Base-by-base conservation (phyloP, 2,113 vertebrate genomes). In the Vimba vimba region DNA sequence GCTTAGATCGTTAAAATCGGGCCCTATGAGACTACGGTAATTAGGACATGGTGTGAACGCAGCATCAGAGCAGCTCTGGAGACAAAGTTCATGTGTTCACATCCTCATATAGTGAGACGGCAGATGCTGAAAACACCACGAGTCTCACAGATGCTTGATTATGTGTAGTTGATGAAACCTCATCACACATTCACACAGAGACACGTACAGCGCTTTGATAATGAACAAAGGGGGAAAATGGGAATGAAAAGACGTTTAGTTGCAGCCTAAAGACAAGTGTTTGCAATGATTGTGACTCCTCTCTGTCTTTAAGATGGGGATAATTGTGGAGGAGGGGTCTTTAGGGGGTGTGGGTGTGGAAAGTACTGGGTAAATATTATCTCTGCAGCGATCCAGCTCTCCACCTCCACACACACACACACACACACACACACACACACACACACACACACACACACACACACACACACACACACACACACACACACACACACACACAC, bases 321-420 rank as follows among this genome's bases (percentile, higher is more conserved):
- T 93, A 93, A 94, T 92, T 94, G 80, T 73, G 82, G 79, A 77
- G 85, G 85, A 45, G 83, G 79, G 36, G 62, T 50, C 62, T 39
- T 64, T 25, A 47, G 79, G 74, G 84, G 76, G 13, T 66, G 64
- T 87, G 87, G 85, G 82, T 75, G 6, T 83, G 36, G 66, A 81
- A 82, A 81, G 89, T 15, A 30, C n/a, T n/a, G 89, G 89, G 89
- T 89, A 86, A 91, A 92, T 91, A 93, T 93, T 94, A 95, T 94
- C 94, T 91, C 81, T 90, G 87, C 88, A 91, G 74, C 87, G 89
- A 94, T 93, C 93, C 92, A 89, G 89, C 83, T 79, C 90, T 90
- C 88, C 75, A 73, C 89, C 87, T 85, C 75, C 87, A 39, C 83
- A 64, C 69, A 59, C 88, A 82, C 79, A 80, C 76, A 36, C 43